Conservation (phyloP, 2,113 vertebrate species). For the Aspiorhynchus laticeps region DNA sequence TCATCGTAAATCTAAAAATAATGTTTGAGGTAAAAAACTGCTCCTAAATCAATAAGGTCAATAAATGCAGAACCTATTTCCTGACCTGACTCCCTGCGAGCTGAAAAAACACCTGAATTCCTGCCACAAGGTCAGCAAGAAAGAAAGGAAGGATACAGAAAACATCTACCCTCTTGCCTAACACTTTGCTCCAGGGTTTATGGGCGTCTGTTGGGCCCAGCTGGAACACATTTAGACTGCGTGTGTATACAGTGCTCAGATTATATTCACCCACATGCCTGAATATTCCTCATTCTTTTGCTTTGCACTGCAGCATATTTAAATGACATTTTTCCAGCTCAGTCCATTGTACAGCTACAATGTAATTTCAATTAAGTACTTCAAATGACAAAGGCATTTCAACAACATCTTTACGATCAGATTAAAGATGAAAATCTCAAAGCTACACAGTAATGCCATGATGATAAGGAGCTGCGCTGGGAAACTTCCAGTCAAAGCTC, state of each 20-base stretch:
- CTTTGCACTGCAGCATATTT: not conserved
- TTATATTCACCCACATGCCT: not conserved
- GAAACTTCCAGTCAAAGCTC: not conserved
- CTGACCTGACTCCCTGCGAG: not conserved
- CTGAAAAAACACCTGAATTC: not conserved
- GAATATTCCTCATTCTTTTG: not conserved
- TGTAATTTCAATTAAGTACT: not conserved
- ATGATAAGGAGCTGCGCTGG: not conserved
- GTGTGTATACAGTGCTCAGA: not conserved
- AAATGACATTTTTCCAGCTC: not conserved
- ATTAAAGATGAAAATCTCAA: not conserved
- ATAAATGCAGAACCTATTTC: not conserved
- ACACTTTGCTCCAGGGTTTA: constrained; percentile 9
- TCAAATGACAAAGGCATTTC: not conserved
- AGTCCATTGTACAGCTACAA: not conserved
- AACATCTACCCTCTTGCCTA: not conserved
- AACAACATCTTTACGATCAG: not conserved
- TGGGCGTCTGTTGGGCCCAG: not conserved
- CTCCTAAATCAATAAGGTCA: not conserved
- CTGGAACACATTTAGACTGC: constrained; percentile 12
- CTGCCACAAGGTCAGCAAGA: not conserved
- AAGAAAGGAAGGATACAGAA: not conserved
- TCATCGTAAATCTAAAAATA: not conserved
- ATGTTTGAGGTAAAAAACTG: not conserved
- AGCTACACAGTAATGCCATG: not conserved